phyloP scores from a whole-genome alignment of 2,113 vertebrate genomes.

The Lampris megalopsis region DNA sequence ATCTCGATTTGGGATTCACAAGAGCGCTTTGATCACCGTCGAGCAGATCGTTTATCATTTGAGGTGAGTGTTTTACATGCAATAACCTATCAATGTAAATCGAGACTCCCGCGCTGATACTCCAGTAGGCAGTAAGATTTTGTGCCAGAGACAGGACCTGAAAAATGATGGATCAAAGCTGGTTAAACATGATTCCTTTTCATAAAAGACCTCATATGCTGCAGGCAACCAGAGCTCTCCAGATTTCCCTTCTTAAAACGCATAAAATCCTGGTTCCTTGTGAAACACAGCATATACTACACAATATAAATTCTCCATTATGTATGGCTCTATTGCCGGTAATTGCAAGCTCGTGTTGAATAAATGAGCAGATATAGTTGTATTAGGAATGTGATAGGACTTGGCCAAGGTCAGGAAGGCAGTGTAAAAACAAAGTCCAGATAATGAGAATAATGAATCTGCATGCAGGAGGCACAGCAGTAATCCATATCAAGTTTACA shows the following conservation, averaged over 20 bases:
- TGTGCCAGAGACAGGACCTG: conserved; percentile 42
- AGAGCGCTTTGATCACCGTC: neutral
- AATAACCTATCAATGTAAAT: conserved; percentile 14
- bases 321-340: conserved; percentile 37
- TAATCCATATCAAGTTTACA: conserved; percentile 57
- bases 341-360: conserved; percentile 62
- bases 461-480: conserved; percentile 21
- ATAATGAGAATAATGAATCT: conserved; percentile 42
- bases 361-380: conserved; percentile 58
- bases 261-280: conserved; percentile 33
- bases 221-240: conserved; percentile 34
- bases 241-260: conserved; percentile 42
- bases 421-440: conserved; percentile 15
- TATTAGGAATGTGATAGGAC: conserved; percentile 46
- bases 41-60: conserved; percentile 17
- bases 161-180: conserved; percentile 46
- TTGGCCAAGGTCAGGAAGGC: conserved; percentile 49
- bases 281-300: conserved; percentile 41
- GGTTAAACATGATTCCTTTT: conserved; percentile 46
- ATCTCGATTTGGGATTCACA: too few relatives aligned
- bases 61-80: conserved; percentile 13
- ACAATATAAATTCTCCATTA: conserved; percentile 51
- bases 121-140: conserved; percentile 36
- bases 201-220: conserved; percentile 34
- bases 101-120: conserved; percentile 4